Conservation (phyloP, 2,797 vertebrate genomes). For the Cyprinodon diabolis region DNA sequence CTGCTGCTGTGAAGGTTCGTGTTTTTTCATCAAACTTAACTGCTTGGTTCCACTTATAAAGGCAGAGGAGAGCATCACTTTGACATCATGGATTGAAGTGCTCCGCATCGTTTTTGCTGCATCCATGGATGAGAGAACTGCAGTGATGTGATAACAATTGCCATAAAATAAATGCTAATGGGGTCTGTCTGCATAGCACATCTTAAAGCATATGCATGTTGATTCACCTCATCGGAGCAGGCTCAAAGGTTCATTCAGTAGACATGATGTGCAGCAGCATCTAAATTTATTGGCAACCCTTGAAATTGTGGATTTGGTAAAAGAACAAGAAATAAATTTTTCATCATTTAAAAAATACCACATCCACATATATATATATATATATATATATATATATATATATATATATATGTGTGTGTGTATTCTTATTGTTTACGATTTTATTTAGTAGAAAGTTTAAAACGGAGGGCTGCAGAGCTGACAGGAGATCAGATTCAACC, state of each 20-base stretch:
- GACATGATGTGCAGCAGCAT: neutral
- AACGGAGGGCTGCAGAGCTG: too few relatives aligned
- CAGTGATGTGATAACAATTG: constrained; percentile 37
- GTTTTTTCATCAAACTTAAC: constrained; percentile 47
- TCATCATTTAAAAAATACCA: too few relatives aligned
- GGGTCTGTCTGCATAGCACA: constrained; percentile 5
- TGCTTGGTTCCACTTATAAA: constrained; percentile 35
- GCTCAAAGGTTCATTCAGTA: constrained; percentile 27
- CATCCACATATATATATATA: too few relatives aligned
- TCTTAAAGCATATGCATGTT: constrained; percentile 14
- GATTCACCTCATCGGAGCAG: constrained; percentile 32
- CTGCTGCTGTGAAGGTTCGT: constrained; percentile 24
- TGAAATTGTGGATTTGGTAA: neutral
- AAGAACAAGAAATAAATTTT: neutral
- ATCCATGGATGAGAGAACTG: constrained; percentile 34
- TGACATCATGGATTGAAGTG: constrained; percentile 27
- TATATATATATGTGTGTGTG: too few relatives aligned
- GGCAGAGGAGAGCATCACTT: constrained; percentile 7
- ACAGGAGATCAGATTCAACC: too few relatives aligned
- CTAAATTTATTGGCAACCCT: neutral
- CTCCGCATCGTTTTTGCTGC: constrained; percentile 24
- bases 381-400: too few relatives aligned
- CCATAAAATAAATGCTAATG: constrained; percentile 29
- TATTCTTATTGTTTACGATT: too few relatives aligned
- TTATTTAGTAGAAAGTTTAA: too few relatives aligned